Evolutionary conservation across 2,113 vertebrate species (phyloP), one percentile per base, ranked within the genome.

Genomic region (Brienomyrus longianalis): DNA sequence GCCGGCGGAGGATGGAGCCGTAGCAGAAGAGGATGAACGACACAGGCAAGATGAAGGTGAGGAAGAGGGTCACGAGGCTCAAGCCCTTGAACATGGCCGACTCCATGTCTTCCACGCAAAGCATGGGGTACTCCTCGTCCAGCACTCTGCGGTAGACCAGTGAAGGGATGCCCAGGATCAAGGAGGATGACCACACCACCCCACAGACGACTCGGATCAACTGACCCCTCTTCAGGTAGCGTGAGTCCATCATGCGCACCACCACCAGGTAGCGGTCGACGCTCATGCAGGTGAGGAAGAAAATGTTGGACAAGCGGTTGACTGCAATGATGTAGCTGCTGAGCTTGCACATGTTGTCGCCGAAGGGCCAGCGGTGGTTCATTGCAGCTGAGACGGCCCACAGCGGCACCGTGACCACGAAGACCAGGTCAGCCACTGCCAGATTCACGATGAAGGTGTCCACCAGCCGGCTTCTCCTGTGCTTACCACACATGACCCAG

Each of bases 361-460:
- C 96, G 11, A 98, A 97, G 5, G 59, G 86, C 97, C 97, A 98
- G 27, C 56, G 15, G 89, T 93, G 92, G 0, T 91, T 70, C n/a
- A 66, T 90, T 0, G 92, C 91, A 19, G 94, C 94, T 0, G 97
- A 94, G 13, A 74, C 21, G 1, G 96, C 97, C 97, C 97, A 98
- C 39, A 98, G 91, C 0, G 97, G 97, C 92, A 98, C 91, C 0
- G 95, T 97, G 89, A 96, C 89, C 91, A 97, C 94, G 0, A 98
- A 97, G 88, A 97, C 8, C 31, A 97, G 94, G 89, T 98, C 97
- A 0, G 98, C 97, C 86, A 95, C 62, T 0, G 97, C 97, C 92
- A 98, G 94, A 92, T 98, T 97, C 90, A 96, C 35, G 47, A 97
- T 94, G 23, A 98, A 97, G 0, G 94, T 98, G 92, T 98, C 97